These are phyloP conservation scores for Ichneumoninae sp. DNA, from an alignment of 2,888 invertebrate species.

Conservation along the genomic window DNA sequence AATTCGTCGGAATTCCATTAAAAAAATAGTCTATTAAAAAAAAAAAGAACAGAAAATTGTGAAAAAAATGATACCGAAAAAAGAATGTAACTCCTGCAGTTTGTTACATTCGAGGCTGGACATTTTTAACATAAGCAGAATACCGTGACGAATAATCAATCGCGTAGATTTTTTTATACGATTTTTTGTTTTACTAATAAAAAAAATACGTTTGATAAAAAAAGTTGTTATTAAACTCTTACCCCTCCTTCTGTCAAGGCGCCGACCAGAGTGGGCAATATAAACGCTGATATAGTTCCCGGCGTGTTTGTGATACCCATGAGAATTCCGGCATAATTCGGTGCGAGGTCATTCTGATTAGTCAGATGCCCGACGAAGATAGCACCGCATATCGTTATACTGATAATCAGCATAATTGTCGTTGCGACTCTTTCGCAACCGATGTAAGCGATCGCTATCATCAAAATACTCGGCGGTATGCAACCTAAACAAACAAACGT, in stretches of 20 bases:
- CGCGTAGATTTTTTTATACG: too few species aligned
- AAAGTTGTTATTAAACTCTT: slow-evolving; percentile 57
- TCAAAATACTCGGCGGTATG: slow-evolving; percentile 76
- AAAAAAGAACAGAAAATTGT: neutral
- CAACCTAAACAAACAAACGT: slow-evolving; percentile 72
- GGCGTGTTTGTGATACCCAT: slow-evolving; percentile 83
- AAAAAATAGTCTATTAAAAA: too few species aligned
- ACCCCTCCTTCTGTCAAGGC: slow-evolving; percentile 77
- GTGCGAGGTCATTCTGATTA: slow-evolving; percentile 82
- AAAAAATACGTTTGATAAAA: neutral
- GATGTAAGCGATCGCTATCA: slow-evolving; percentile 78
- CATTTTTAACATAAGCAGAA: neutral
- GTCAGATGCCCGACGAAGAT: slow-evolving; percentile 81
- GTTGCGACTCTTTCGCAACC: slow-evolving; percentile 76
- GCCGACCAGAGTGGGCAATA: slow-evolving; percentile 80
- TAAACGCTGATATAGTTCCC: slow-evolving; percentile 81
- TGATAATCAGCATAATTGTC: slow-evolving; percentile 75
- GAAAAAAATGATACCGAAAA: neutral
- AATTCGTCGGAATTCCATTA: neutral
- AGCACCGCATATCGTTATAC: slow-evolving; percentile 78
- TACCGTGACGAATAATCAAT: neutral
- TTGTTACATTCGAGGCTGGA: neutral
- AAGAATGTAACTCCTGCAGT: too few species aligned
- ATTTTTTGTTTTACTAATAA: neutral
- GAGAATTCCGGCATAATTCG: slow-evolving; percentile 82